Evolutionary conservation across 2,888 invertebrate genomes (phyloP).

Genomic region (Nomada ruficornis): DNA sequence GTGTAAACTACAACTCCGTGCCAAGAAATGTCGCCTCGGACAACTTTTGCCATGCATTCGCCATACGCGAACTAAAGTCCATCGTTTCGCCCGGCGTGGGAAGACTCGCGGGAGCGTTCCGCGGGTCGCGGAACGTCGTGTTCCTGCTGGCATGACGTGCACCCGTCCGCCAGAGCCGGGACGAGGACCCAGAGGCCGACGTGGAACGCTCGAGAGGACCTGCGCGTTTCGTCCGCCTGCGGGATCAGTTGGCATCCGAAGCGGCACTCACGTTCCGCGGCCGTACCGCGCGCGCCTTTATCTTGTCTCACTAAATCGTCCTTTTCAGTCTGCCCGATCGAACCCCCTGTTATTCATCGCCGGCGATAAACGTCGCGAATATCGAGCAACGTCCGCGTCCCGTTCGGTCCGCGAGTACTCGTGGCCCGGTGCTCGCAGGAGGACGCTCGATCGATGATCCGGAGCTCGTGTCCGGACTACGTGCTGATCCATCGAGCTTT

Average conservation of each 20-base stretch:
- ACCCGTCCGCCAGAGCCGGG: constrained; percentile 49
- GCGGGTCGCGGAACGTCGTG: constrained; percentile 24
- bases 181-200: constrained; percentile 30
- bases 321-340: constrained; percentile 49
- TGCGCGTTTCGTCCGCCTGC: constrained; percentile 72
- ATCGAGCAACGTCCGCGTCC: constrained; percentile 39
- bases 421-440: background rate
- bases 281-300: constrained; percentile 70
- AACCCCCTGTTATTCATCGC: constrained; percentile 50
- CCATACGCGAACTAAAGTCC: too few relatives aligned
- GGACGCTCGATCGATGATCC: constrained; percentile 10
- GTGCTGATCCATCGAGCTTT: constrained; percentile 6
- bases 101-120: constrained; percentile 20
- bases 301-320: constrained; percentile 60
- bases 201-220: constrained; percentile 68
- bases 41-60: too few relatives aligned
- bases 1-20: too few relatives aligned
- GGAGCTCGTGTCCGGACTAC: too few relatives aligned
- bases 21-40: too few relatives aligned
- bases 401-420: background rate
- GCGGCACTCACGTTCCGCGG: constrained; percentile 73
- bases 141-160: constrained; percentile 48
- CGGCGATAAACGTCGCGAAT: constrained; percentile 54
- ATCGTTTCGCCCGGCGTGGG: too few relatives aligned
- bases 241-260: constrained; percentile 74